Evolutionary conservation across 35 echinoderm and acorn worm species (phyloP), one percentile per base, ranked within the genome.

Genomic region (Hemicentrotus pulcherrimus): DNA sequence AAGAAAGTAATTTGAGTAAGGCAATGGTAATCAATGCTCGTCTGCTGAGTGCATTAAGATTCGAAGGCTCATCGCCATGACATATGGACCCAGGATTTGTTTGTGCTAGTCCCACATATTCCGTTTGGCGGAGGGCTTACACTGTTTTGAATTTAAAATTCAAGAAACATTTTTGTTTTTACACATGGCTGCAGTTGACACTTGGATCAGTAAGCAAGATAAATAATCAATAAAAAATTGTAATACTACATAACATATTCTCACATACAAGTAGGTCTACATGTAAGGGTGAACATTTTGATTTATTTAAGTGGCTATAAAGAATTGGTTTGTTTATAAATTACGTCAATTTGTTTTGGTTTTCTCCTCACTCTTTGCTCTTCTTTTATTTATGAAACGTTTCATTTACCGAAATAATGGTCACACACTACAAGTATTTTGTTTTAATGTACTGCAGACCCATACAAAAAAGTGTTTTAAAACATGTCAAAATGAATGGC

Each of bases 1-100:
- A 78, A 78, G 65, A 78, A 78, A 8, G 65, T 78, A 78, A 78
- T 78, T 78, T 78, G 65, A 78, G 65, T 78, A 78, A 78, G 65
- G 28, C 65, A 78, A 28, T 15, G 65, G 65, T 78, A 78, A 78
- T 78, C 65, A 78, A 78, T 78, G 65, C 65, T 8, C n/a, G 65
- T 78, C 65, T 78, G 65, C 65, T 78, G 65, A 78, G 65, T 78
- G 65, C 65, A 78, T 78, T 78, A 78, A 78, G 65, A 78, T 78
- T 78, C 6, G 65, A 78, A 78, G 65, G 18, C 65, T 78, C 19
- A 22, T 78, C 65, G 65, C 65, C 65, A 78, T 78, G 65, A n/a
- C 65, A 78, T 78, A 78, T 78, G 65, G 65, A 28, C 65, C 65
- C n/a, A 78, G 3, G 65, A n/a, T 78, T 78, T 78, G 65, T 78